Evolutionary conservation across 1,140 invertebrate species (phyloP).

Genomic region (Drosophila ogumai): DNA sequence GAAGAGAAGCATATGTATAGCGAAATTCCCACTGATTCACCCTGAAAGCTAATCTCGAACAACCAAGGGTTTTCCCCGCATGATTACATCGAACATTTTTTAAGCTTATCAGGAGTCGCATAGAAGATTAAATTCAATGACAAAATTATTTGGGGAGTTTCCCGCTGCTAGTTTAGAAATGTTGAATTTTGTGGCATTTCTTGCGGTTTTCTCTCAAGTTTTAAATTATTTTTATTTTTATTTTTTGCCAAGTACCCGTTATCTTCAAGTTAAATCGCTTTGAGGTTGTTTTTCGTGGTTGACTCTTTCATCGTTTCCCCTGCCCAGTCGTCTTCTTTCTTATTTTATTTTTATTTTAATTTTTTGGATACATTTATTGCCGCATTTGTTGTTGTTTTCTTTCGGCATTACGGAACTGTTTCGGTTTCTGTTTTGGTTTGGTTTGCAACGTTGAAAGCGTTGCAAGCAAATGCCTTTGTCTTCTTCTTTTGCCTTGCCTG

Average conservation of each 20-base stretch:
- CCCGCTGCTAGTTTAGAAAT: conserved; percentile 2
- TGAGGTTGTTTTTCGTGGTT: conserved; percentile 59
- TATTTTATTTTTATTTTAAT: conserved; percentile 27
- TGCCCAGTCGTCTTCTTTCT: conserved; percentile 22
- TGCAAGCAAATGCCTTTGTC: conserved; percentile 63
- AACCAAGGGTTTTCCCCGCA: conserved; percentile 1
- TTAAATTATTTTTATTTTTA: neutral
- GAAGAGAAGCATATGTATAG: neutral
- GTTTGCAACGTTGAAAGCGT: conserved; percentile 42
- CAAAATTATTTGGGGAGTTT: conserved; percentile 4
- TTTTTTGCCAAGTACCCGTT: conserved; percentile 47
- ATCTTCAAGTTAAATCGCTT: conserved; percentile 68
- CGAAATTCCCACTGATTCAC: neutral
- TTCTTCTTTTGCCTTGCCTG: conserved; percentile 17
- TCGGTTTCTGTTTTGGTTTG: conserved; percentile 60
- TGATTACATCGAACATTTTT: neutral
- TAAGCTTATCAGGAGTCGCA: conserved; percentile 23
- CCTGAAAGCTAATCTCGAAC: neutral
- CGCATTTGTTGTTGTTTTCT: conserved; percentile 64
- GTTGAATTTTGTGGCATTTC: neutral
- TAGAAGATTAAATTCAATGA: neutral
- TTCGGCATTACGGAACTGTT: conserved; percentile 71
- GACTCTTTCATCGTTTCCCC: conserved; percentile 46
- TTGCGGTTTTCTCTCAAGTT: conserved; percentile 2
- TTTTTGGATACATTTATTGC: conserved; percentile 38